Conservation (phyloP, 2,113 vertebrate genomes). For the Helogale parvula region DNA sequence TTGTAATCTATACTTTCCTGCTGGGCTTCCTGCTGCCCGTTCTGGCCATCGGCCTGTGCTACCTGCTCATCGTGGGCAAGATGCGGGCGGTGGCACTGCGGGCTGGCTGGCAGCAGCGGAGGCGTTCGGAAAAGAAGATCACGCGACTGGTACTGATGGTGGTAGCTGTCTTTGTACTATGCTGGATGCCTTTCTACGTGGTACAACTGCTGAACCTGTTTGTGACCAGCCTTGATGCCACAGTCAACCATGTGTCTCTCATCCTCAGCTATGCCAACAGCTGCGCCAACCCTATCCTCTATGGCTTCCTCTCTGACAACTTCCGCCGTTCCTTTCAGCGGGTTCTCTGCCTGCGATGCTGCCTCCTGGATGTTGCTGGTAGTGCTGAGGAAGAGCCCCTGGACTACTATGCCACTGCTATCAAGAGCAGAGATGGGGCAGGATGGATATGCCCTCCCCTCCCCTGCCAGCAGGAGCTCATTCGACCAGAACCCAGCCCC, state of each 20-base stretch:
- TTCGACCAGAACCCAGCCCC: constrained; percentile 77
- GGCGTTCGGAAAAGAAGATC: constrained; percentile 88
- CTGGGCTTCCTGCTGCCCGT: constrained; percentile 89
- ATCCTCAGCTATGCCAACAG: constrained; percentile 91
- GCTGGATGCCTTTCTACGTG: constrained; percentile 90
- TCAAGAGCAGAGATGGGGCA: constrained; percentile 73
- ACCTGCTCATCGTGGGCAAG: constrained; percentile 90
- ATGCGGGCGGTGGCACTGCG: constrained; percentile 86
- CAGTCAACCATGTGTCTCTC: constrained; percentile 88
- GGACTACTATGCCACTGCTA: constrained; percentile 78
- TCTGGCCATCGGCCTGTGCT: constrained; percentile 88
- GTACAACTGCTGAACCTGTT: constrained; percentile 90
- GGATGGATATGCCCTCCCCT: constrained; percentile 78
- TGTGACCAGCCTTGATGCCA: constrained; percentile 86
- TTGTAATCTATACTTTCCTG: constrained; percentile 87
- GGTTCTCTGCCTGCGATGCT: constrained; percentile 82
- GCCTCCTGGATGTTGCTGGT: constrained; percentile 44
- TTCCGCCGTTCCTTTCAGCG: constrained; percentile 89
- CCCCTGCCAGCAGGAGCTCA: constrained; percentile 80
- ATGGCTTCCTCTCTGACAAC: constrained; percentile 89
- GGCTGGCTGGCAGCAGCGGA: constrained; percentile 85
- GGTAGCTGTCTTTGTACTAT: constrained; percentile 88
- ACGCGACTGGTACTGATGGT: constrained; percentile 90
- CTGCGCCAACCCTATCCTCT: constrained; percentile 90
- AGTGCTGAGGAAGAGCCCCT: constrained; percentile 82